Conservation (phyloP, 2,888 invertebrate species). For the Lydus trimaculatus region DNA sequence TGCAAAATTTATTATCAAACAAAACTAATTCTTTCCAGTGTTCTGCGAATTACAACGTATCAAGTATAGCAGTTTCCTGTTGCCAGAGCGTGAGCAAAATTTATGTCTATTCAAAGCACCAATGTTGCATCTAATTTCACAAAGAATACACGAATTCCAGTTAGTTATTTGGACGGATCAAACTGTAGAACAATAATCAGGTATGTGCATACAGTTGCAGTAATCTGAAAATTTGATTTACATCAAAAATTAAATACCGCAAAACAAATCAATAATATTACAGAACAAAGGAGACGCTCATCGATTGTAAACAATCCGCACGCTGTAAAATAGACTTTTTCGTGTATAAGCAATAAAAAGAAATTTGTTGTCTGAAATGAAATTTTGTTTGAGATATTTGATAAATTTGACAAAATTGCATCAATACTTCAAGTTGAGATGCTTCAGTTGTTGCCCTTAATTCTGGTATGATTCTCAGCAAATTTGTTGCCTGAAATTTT, state of each 20-base stretch:
- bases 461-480: neutral
- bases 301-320: conserved; percentile 7
- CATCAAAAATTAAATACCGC: no score
- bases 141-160: no score
- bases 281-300: neutral
- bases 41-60: no score
- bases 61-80: no score
- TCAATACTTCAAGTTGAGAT: neutral
- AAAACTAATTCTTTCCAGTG: no score
- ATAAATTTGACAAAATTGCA: neutral
- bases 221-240: neutral
- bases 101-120: no score
- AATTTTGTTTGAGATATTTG: neutral
- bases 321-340: neutral
- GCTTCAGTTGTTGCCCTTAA: neutral
- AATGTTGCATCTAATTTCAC: no score
- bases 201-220: conserved; percentile 2
- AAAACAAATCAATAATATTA: neutral
- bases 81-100: no score
- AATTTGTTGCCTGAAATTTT: neutral
- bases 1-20: no score
- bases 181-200: neutral
- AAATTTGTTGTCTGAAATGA: neutral
- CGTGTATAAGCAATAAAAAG: neutral
- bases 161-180: neutral